A percentile compares a stretch with the other conserved stretches of the same genome.
Conservation (phyloP, 1,140 invertebrate species). For the Helicorthomorpha holstii region DNA sequence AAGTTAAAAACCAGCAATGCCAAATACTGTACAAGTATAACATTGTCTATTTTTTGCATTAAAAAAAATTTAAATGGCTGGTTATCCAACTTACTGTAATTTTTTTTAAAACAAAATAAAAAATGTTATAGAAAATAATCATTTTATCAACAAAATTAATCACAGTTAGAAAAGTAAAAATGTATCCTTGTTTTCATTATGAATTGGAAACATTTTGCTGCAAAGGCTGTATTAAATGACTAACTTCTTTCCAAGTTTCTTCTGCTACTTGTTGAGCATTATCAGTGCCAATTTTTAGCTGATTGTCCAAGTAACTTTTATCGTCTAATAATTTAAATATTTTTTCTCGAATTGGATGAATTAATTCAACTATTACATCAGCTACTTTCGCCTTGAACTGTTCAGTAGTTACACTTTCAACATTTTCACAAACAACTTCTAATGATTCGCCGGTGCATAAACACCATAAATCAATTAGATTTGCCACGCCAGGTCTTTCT, state of each 20-base stretch:
- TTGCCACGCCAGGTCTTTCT: slow-evolving; percentile 65
- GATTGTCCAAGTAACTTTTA: slow-evolving; percentile 38
- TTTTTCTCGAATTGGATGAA: slow-evolving; percentile 50
- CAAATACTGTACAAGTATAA: too few relatives aligned
- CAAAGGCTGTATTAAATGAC: too few relatives aligned
- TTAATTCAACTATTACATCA: slow-evolving; percentile 48
- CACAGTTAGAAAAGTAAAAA: too few relatives aligned
- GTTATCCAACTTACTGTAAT: too few relatives aligned
- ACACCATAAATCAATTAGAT: slow-evolving; percentile 71
- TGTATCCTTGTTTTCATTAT: too few relatives aligned
- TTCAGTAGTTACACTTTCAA: slow-evolving; percentile 48
- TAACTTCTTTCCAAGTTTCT: slow-evolving; percentile 48
- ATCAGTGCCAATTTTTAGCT: slow-evolving; percentile 49
- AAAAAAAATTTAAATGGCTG: too few relatives aligned
- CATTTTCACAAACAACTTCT: slow-evolving; percentile 52
- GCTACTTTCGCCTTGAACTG: slow-evolving; percentile 60
- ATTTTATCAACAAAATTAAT: too few relatives aligned
- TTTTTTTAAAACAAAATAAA: too few relatives aligned
- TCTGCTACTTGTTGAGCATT: slow-evolving; percentile 48
- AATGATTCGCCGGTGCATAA: slow-evolving; percentile 44
- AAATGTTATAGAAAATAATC: too few relatives aligned
- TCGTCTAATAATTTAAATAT: slow-evolving; percentile 40
- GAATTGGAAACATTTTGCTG: too few relatives aligned
- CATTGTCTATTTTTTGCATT: too few relatives aligned
- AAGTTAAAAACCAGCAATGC: too few relatives aligned